Evolutionary conservation across 2,797 vertebrate genomes (phyloP).

Genomic region (Enoplosus armatus): DNA sequence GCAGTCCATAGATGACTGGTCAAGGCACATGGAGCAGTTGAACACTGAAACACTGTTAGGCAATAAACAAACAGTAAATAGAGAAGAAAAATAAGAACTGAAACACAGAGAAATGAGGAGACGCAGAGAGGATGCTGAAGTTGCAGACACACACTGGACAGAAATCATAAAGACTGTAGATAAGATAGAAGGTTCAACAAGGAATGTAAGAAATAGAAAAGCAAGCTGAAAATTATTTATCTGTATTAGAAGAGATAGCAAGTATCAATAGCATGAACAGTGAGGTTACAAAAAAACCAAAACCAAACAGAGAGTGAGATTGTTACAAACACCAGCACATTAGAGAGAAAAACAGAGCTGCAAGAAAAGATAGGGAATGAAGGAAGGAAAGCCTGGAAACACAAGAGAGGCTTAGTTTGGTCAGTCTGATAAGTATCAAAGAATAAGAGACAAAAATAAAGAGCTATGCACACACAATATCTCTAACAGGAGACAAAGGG

Average conservation of each 20-base stretch:
- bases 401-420: slow-evolving; percentile 86
- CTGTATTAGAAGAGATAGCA: slow-evolving; percentile 82
- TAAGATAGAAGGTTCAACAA: slow-evolving; percentile 68
- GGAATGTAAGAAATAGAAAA: slow-evolving; percentile 71
- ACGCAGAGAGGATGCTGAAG: slow-evolving; percentile 61
- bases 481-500: slow-evolving; percentile 76
- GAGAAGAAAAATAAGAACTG: slow-evolving; percentile 53
- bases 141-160: slow-evolving; percentile 63
- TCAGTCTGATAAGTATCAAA: slow-evolving; percentile 84
- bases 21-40: slow-evolving; percentile 80
- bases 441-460: slow-evolving; percentile 79
- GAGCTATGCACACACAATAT: slow-evolving; percentile 74
- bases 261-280: slow-evolving; percentile 86
- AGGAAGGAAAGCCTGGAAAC: slow-evolving; percentile 84
- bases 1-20: slow-evolving; percentile 79
- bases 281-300: slow-evolving; percentile 80
- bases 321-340: slow-evolving; percentile 84
- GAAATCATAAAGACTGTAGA: slow-evolving; percentile 75
- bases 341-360: slow-evolving; percentile 82
- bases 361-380: slow-evolving; percentile 83
- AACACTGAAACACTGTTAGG: slow-evolving; percentile 76
- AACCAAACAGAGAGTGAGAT: slow-evolving; percentile 83
- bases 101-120: slow-evolving; percentile 53
- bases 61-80: slow-evolving; percentile 67
- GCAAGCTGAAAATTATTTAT: slow-evolving; percentile 72